Conservation (phyloP, 2,888 invertebrate species). For the Lysandra coridon region DNA sequence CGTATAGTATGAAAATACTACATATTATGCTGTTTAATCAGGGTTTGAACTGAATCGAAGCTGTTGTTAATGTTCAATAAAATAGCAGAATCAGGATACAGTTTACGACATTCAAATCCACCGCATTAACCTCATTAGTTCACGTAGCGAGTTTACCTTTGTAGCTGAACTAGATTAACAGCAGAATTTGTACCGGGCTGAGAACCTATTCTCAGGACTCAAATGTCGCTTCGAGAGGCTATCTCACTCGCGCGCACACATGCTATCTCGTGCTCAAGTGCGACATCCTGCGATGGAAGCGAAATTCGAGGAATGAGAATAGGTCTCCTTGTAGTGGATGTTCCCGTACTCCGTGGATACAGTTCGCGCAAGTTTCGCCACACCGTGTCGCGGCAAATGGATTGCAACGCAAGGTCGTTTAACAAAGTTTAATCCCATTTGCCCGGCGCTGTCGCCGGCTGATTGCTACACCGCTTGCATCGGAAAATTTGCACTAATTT, state of each 20-base stretch:
- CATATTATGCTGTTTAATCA: background rate
- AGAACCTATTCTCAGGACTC: background rate
- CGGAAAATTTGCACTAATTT: slow-evolving; percentile 62
- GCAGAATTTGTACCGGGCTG: slow-evolving; percentile 54
- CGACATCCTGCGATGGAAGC: background rate
- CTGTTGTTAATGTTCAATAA: background rate
- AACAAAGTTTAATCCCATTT: slow-evolving; percentile 77
- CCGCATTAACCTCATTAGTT: slow-evolving; percentile 39
- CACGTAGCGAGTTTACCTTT: slow-evolving; percentile 38
- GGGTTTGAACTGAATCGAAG: background rate
- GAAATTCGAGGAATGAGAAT: background rate
- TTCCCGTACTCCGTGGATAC: background rate
- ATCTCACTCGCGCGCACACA: background rate
- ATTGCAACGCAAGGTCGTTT: slow-evolving; percentile 73
- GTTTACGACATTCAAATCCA: slow-evolving; percentile 20
- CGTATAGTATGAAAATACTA: background rate
- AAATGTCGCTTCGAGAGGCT: background rate
- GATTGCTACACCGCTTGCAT: slow-evolving; percentile 50
- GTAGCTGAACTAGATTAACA: slow-evolving; percentile 53
- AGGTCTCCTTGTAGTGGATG: slow-evolving; percentile 34
- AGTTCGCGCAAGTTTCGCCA: slow-evolving; percentile 56
- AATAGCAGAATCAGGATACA: background rate
- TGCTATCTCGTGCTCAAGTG: background rate
- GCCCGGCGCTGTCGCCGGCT: slow-evolving; percentile 61
- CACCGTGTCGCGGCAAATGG: slow-evolving; percentile 65